Conservation (phyloP, 2,797 vertebrate genomes). For the Platyrinchus mystaceus region DNA sequence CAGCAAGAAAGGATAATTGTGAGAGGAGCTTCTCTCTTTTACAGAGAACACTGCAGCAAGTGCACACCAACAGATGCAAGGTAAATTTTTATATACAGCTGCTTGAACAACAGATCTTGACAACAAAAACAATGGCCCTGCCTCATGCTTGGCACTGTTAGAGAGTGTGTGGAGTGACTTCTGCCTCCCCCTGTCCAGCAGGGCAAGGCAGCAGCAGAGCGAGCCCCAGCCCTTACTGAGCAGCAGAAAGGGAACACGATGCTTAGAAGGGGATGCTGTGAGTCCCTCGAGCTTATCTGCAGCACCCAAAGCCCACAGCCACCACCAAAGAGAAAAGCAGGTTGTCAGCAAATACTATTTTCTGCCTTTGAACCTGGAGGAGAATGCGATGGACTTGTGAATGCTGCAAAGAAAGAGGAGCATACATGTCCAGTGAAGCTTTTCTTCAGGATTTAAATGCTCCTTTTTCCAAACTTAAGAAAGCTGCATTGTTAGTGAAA, state of each 20-base stretch:
- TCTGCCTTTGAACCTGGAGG: constrained; percentile 42
- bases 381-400: background rate
- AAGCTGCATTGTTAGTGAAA: constrained; percentile 64
- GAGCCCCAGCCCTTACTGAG: background rate
- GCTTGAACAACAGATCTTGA: background rate
- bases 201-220: background rate
- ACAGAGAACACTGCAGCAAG: background rate
- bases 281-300: background rate
- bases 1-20: background rate
- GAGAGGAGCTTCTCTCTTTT: background rate
- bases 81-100: background rate
- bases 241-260: background rate
- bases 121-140: fast-evolving
- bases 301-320: background rate
- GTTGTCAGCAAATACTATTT: background rate
- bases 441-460: constrained; percentile 61
- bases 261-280: background rate
- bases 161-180: fast-evolving
- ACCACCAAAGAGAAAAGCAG: background rate
- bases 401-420: background rate
- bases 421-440: constrained; percentile 11
- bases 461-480: constrained; percentile 55
- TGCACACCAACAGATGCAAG: background rate
- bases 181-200: background rate
- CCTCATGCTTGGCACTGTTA: background rate